Evolutionary conservation across 2,113 vertebrate species (phyloP), one percentile per base, ranked within the genome.

Genomic region (Casuarius casuarius): DNA sequence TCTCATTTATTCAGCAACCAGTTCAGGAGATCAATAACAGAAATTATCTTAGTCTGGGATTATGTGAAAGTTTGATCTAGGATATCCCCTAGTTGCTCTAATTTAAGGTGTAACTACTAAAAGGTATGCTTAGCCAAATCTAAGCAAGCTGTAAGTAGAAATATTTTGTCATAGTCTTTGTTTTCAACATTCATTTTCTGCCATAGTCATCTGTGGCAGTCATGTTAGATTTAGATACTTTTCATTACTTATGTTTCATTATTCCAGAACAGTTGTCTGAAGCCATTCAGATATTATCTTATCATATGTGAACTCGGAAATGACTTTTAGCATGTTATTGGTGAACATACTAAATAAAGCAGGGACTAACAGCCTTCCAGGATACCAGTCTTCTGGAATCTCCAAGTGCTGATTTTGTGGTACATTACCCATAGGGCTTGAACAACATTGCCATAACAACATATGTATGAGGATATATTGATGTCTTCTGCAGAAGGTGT

Each of bases 391-490:
- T 70, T 81, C 38, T 65, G 20, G 7, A 26, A 51, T 70, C 31
- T 20, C 5, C 8, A 65, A 19, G 12, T 59, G 18, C 0, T 1
- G 22, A 4, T 22, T 70, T 77, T 68, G n/a, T 35, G 12, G 5
- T 29, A 22, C 0, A 0, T 10, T 63, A 61, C 38, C 72, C 46
- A 29, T 14, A 15, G 1, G 3, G 31, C 18, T 67, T 85, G 63
- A 46, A 46, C 44, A 59, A 40, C 72, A 63, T 25, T 83, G 29
- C 14, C 1, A 0, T 44, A 40, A 46, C 6, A 63, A 40, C 12
- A 20, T 4, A 54, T 21, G 14, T 12, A 63, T 35, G 40, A 58
- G 91, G 83, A 52, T 6, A 33, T 3, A 42, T 23, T 1, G 0
- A 8, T 54, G 4, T 52, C 20, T 83, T 89, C 62, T 67, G 7